Base-by-base conservation (phyloP, 2,888 invertebrate species). In the Eupeodes latifasciatus region DNA sequence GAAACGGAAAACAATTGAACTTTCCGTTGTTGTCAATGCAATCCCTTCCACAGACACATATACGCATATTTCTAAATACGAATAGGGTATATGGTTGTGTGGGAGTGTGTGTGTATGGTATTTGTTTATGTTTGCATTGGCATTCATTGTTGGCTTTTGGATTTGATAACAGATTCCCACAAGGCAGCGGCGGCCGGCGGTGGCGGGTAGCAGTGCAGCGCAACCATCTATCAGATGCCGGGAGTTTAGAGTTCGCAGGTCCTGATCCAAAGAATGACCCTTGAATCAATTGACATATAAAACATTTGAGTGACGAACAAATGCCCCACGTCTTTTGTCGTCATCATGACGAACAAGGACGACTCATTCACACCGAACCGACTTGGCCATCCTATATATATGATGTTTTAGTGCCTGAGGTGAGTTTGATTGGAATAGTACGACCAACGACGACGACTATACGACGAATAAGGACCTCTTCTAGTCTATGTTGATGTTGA, bases 51-150 rank as follows among this genome's bases (percentile, higher is more conserved):
- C 53, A n/a, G 6, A 36, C 16, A 57, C 77, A 19, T 16, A 49
- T 19, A 61, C 76, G 57, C 85, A 67, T 47, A 34, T 57, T 47
- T 5, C 3, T 19, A 12, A 12, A 14, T 16, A 61, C 47, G 61
- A 2, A 55, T 3, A 27, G 2, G 27, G 27, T 27, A 19, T 14
- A 14, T 5, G 14, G 5, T 7, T 16, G 16, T 0, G 53, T 53
- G 5, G 5, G 10, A n/a, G 16, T 40, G 61, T 19, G 44, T 81
- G 72, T 57, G 67, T 57, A 55, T 62, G 57, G 62, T 66, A 82
- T 76, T 83, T 87, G 83, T 83, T 87, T 80, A 81, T 83, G 84
- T 87, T 87, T 87, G 79, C 61, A 71, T 79, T 79, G 75, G 71
- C 61, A 81, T 59, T 81, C 71, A 77, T 72, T 85, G 81, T 78